Base-by-base conservation (phyloP, 1,140 invertebrate genomes). In the Arion vulgaris region DNA sequence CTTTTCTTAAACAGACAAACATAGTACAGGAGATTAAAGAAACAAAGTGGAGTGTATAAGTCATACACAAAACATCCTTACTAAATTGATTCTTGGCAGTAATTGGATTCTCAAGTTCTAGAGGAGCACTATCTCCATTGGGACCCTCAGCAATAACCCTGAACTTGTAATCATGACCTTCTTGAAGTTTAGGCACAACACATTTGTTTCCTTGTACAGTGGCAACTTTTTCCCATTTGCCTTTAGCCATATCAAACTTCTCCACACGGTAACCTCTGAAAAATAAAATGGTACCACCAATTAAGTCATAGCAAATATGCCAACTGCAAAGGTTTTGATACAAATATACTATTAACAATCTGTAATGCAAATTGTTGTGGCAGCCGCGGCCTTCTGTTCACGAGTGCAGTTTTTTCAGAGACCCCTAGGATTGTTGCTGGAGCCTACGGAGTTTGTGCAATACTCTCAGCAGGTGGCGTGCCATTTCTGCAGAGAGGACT, bases 61-160 rank as follows among this genome's bases (percentile, higher is more conserved):
- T n/a, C n/a, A n/a, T 45, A 45, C 41, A 7, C 5, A 45, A 45
- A 45, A 45, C 5, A 7, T 45, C 15, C 41, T 7, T 93, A 98
- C 97, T 96, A 92, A 97, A 99, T 84, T 97, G 97, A 92, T 97
- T 97, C 92, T 98, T 99, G 2, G 97, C 97, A 41, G 96, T 93
- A 15, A 98, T 95, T 19, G 97, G 95, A 90, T 96, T 96, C 85
- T 97, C 97, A 0, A 97, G 89, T 90, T 98, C 97, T n/a, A 99
- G 92, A 28, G 98, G 96, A 86, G 99, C 97, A 23, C 97, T 98
- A 13, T 98, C 93, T 0, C 98, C 98, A 88, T 99, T 98, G 85
- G 98, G 97, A 93, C 99, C 99, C 91, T 99, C 98, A 68, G 98
- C 98, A 69, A 86, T 81, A 71, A 99, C 95, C 91, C 97, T 95